Base-by-base conservation (phyloP, 64 coral and sea anemone genomes). In the Anthopleura sola region DNA sequence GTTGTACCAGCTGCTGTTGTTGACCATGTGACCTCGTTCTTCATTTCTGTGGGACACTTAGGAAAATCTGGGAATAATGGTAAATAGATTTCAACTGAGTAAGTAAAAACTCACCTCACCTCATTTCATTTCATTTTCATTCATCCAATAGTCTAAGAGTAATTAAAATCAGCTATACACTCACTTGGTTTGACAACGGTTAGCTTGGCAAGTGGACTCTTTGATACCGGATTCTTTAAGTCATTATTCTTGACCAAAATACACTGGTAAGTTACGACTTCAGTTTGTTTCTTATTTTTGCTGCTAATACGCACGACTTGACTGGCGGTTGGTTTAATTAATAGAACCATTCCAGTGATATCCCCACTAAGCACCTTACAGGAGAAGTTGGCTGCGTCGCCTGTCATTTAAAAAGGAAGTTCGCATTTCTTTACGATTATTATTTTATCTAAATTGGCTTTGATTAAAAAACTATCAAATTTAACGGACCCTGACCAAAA, bases 1-100 rank as follows among this genome's bases (percentile, higher is more conserved):
- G 55, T 91, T 5, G 7, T 7, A 23, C 75, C 84, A 46, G 37
- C 71, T 9, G 83, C 89, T 29, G 89, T 91, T 14, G 54, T 26
- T 6, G 53, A 31, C 89, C 89, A 91, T 0, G 37, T 24, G 20
- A 91, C 75, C 17, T 57, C 40, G 19, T 68, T 28, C 13, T 78
- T 40, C 3, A 34, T n/a, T 76, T 85, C 76, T 36, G 31, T 37
- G 2, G 5, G 32, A 78, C 89, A 91, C 54, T 38, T 85, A 36
- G 74, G 74, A 20, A 33, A 51, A 19, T 23, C 89, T 91, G 87
- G n/a, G 33, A 71, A 34, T 12, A 0, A n/a, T 29, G n/a, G 50
- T 53, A 53, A 13, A 53, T 17, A 53, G 16, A 53, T 5, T 13
- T 15, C 2, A 5, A 53, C 50, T 12, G 50, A 53, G 1, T 53